These are phyloP conservation scores for Heliconius aoede DNA, from an alignment of 2,888 invertebrate genomes.

Conservation along the genomic window DNA sequence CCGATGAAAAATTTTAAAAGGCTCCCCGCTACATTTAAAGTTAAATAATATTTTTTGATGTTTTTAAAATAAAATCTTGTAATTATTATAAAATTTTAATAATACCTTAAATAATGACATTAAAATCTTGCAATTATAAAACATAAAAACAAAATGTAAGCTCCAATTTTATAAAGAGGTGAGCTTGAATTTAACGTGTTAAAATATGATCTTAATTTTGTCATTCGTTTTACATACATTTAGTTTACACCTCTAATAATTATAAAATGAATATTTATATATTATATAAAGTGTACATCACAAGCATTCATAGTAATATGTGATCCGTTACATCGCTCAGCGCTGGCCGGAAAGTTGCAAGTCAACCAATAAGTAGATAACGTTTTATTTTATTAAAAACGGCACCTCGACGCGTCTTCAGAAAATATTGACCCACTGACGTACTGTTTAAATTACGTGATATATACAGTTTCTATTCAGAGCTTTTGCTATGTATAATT, in stretches of 20 bases:
- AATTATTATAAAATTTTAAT: background rate
- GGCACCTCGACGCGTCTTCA: background rate
- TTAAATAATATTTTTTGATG: background rate
- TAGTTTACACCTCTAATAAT: background rate
- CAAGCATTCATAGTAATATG: conserved; percentile 11
- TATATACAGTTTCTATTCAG: too few species aligned
- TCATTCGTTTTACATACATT: too few species aligned
- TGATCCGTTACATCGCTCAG: conserved; percentile 28
- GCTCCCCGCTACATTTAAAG: background rate
- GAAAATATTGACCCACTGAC: conserved; percentile 8
- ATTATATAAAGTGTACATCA: background rate
- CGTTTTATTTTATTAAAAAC: conserved; percentile 18
- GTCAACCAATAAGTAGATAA: conserved; percentile 18
- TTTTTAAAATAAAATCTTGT: background rate
- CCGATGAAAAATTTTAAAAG: background rate
- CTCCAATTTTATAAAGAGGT: background rate
- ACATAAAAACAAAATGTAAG: background rate
- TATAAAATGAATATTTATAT: background rate
- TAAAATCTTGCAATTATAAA: background rate
- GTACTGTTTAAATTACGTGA: background rate
- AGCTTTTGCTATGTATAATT: too few species aligned
- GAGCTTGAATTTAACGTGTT: background rate
- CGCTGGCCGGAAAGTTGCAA: conserved; percentile 6
- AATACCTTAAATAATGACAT: background rate
- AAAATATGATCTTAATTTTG: background rate